Evolutionary conservation across 53 echinoderm and acorn worm genomes (phyloP).

Genomic region (Temnopleurus reevesii): DNA sequence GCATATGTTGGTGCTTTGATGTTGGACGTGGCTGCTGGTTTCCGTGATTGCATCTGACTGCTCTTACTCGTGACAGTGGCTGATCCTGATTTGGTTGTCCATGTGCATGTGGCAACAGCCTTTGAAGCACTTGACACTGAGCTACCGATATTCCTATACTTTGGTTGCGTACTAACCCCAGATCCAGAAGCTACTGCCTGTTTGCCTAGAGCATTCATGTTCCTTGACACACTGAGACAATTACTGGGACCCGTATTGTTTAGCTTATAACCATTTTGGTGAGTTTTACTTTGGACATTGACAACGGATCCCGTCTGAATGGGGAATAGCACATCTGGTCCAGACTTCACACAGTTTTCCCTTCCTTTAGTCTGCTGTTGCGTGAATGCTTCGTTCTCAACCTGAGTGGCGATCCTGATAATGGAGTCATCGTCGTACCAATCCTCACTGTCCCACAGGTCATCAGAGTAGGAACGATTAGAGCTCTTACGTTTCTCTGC

Average conservation of each 20-base stretch:
- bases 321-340: slow-evolving; percentile 11
- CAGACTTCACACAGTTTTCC: neutral
- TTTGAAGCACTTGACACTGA: neutral
- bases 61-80: neutral
- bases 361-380: slow-evolving; percentile 12
- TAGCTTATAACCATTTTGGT: neutral
- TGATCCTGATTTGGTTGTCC: neutral
- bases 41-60: neutral
- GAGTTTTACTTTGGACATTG: neutral
- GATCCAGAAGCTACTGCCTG: neutral
- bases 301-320: neutral
- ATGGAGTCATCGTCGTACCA: slow-evolving; percentile 65
- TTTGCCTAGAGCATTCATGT: neutral
- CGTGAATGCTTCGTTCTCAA: slow-evolving; percentile 61
- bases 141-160: neutral
- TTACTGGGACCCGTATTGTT: neutral
- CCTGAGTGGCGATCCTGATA: slow-evolving; percentile 64
- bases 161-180: neutral
- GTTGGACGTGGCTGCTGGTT: neutral
- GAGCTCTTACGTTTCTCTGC: slow-evolving; percentile 11
- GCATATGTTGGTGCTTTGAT: neutral
- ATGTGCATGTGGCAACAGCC: neutral
- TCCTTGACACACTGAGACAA: neutral
- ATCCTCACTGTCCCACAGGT: slow-evolving; percentile 64
- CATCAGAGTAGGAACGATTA: slow-evolving; percentile 46